Evolutionary conservation across 2,797 vertebrate genomes (phyloP).

Genomic region (Myotis myotis): DNA sequence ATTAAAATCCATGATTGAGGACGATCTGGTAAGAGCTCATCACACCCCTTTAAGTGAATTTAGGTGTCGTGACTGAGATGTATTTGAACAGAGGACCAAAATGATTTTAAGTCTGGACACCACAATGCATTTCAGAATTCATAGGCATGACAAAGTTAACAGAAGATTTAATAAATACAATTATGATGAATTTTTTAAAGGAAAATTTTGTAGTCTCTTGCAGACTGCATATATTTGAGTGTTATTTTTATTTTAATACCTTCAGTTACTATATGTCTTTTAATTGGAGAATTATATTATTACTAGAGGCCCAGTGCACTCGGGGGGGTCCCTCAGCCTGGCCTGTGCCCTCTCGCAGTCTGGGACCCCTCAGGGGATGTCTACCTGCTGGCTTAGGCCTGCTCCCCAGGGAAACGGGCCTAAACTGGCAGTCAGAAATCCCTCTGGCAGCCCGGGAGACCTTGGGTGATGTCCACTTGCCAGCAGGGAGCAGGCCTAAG

Average conservation of each 20-base stretch:
- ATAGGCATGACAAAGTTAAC: not conserved
- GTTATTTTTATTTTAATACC: not conserved
- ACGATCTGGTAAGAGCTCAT: not conserved
- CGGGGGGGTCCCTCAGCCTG: too few species aligned
- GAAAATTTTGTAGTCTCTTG: not conserved
- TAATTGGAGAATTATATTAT: not conserved
- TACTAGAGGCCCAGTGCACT: too few species aligned
- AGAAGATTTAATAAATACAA: not conserved
- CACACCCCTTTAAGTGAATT: not conserved
- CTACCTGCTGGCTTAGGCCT: too few species aligned
- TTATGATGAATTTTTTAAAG: not conserved
- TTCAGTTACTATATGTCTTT: not conserved
- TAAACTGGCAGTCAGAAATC: too few species aligned
- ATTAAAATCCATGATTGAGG: not conserved
- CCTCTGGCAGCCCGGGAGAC: too few species aligned
- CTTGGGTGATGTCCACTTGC: too few species aligned
- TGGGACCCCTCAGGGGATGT: too few species aligned
- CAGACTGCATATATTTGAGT: not conserved
- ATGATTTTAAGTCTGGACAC: fast-evolving
- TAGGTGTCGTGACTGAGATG: not conserved
- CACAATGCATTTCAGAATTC: not conserved
- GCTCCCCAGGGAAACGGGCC: too few species aligned
- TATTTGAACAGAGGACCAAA: not conserved
- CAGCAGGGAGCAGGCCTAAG: too few species aligned
- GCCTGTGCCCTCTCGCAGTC: too few species aligned